Evolutionary conservation across 1,140 invertebrate species (phyloP), one percentile per base, ranked within the genome.

Genomic region (Atta cephalotes): DNA sequence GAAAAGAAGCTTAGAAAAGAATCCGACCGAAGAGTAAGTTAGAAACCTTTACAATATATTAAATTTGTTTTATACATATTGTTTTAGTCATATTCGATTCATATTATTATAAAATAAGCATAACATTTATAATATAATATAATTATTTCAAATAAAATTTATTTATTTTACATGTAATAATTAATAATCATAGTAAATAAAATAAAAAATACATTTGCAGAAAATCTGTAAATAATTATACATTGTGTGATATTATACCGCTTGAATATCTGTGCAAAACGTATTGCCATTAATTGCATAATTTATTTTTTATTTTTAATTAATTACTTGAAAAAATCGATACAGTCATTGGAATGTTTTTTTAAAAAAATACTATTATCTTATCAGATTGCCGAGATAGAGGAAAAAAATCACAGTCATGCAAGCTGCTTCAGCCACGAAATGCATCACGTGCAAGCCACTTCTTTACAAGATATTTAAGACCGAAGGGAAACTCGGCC

Each of bases 381-480:
- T 78, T 88, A 95, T 95, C 90, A 98, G 98, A 96, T 98, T 90
- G 95, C 95, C 16, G 97, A 97, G 93, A 94, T 98, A 93, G 97
- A 97, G 85, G 96, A 97, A 87, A 95, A 95, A 96, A 39, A 95
- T 98, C 79, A 95, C 96, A 85, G 97, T 96, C 12, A 95, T 97
- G 39, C 97, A 97, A 92, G 96, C 97, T 86, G 96, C 96, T 16
- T 96, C 96, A 78, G 96, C 96, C 28, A 93, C 97, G 88, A 96
- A 96, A 68, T 97, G 97, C 92, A 96, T 96, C 77, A 96, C 96
- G 0, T 98, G 97, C 92, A 95, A 96, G 71, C 96, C 96, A 0
- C 94, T 97, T 53, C 93, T 97, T 68, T 95, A 95, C 18, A 95
- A 96, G 63, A 93, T 97, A 87, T 95, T 96, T 60, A 95, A 95